Evolutionary conservation across 2,113 vertebrate genomes (phyloP).

Genomic region (Phrynosoma platyrhinos): DNA sequence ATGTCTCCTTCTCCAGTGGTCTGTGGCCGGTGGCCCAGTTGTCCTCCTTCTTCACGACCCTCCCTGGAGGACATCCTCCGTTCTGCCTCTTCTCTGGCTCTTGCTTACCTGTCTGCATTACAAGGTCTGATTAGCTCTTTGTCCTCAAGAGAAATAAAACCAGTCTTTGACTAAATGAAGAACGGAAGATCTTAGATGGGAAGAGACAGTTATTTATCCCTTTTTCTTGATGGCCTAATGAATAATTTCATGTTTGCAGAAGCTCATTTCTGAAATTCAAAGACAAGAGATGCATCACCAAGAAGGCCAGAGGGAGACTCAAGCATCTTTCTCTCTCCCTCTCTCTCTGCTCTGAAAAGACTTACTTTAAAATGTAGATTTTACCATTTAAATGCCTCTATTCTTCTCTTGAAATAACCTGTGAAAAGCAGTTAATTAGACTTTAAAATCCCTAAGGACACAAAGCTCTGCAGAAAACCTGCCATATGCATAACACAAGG

Average conservation of each 20-base stretch:
- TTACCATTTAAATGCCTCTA: conserved; percentile 85
- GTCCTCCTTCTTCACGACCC: no score
- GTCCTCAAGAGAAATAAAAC: conserved; percentile 57
- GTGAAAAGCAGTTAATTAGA: conserved; percentile 86
- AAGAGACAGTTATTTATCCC: conserved; percentile 86
- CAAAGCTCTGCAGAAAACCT: not conserved
- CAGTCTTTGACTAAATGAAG: conserved; percentile 63
- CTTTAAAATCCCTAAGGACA: conserved; percentile 76
- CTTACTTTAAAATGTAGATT: conserved; percentile 87
- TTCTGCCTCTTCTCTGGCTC: rapidly evolving
- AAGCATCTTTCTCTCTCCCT: conserved; percentile 59
- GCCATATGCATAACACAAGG: no score
- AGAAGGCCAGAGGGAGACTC: conserved; percentile 78
- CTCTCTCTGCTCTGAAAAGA: conserved; percentile 83
- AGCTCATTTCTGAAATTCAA: conserved; percentile 84
- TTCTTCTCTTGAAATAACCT: conserved; percentile 87
- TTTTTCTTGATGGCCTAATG: conserved; percentile 83
- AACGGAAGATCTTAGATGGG: conserved; percentile 75
- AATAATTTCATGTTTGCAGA: conserved; percentile 88
- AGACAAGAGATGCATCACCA: conserved; percentile 84
- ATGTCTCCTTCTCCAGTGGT: no score
- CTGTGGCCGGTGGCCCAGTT: no score
- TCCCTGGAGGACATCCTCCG: not conserved
- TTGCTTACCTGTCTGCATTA: conserved; percentile 46
- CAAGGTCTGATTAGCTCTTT: conserved; percentile 29